Evolutionary conservation across 2,888 invertebrate species (phyloP), one percentile per base, ranked within the genome.

Genomic region (Tigriopus californicus): DNA sequence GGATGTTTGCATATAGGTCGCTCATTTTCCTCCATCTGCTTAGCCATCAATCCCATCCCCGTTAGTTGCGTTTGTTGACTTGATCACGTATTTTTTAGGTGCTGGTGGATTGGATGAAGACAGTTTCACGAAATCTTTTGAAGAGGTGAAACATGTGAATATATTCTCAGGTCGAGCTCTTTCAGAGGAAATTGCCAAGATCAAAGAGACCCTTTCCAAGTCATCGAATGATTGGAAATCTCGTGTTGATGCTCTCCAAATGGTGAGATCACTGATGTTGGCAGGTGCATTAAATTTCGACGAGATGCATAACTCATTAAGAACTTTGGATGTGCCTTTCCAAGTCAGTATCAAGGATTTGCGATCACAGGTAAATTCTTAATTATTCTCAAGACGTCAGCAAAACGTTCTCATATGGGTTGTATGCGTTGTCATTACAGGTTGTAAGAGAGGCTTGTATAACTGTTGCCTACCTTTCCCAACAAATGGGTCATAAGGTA

Each of bases 381-480:
- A n/a, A 18, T 41, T 60, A 11, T 12, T 13, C 18, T 24, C n/a
- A n/a, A n/a, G n/a, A n/a, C n/a, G n/a, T 61, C 24, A 12, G 20
- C n/a, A n/a, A 48, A 12, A 12, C 15, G 11, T 48, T 48, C 15
- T 48, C 20, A 12, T 18, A 11, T n/a, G 15, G 49, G 10, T 48
- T 15, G 10, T 18, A 48, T 10, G 15, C 11, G 6, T 10, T 15
- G 5, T 15, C 15, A 6, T 49, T 22, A 5, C 44, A 87, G 74
- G 88, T 95, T 62, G 94, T 94, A 1, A 79, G 97, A 53, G 98
- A 98, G 71, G 89, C 90, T 1, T 95, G 94, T 69, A 85, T 95
- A 62, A 90, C 94, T 0, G 81, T 95, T 66, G 90, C 94, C 46
- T 92, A 82, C 74, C 79, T 94, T 74, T 82, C 91, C 54, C 87